phyloP scores from a whole-genome alignment of 2,113 vertebrate genomes.

The Panthera leo region DNA sequence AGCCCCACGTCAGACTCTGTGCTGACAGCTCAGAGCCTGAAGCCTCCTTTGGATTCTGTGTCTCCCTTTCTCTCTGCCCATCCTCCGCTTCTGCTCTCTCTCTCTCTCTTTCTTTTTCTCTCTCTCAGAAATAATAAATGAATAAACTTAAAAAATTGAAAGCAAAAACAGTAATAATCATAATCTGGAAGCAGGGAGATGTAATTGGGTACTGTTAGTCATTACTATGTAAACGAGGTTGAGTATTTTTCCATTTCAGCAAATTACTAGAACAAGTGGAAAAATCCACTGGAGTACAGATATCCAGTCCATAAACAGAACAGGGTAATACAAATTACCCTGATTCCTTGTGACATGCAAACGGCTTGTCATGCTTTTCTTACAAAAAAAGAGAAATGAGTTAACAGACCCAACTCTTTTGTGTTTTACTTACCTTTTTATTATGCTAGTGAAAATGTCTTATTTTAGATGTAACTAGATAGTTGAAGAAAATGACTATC shows the following conservation, averaged over 20 bases:
- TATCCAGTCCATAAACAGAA: not conserved
- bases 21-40: no score
- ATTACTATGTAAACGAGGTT: not conserved
- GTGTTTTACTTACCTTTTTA: not conserved
- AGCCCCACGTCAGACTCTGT: no score
- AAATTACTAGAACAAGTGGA: not conserved
- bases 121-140: no score
- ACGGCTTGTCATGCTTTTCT: not conserved
- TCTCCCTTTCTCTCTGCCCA: no score
- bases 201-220: not conserved
- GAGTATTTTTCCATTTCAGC: slow-evolving; percentile 13
- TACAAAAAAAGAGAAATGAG: not conserved
- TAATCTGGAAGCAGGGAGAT: not conserved
- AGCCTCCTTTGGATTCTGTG: no score
- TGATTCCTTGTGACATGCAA: not conserved
- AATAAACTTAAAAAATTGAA: not conserved
- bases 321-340: not conserved
- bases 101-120: no score
- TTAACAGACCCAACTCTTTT: not conserved
- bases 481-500: not conserved
- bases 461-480: not conserved
- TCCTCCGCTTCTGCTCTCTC: no score
- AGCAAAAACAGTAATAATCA: not conserved
- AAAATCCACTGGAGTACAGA: not conserved
- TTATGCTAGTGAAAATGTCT: not conserved